Evolutionary conservation across 2,113 vertebrate species (phyloP).

Genomic region (Chrysemys picta): DNA sequence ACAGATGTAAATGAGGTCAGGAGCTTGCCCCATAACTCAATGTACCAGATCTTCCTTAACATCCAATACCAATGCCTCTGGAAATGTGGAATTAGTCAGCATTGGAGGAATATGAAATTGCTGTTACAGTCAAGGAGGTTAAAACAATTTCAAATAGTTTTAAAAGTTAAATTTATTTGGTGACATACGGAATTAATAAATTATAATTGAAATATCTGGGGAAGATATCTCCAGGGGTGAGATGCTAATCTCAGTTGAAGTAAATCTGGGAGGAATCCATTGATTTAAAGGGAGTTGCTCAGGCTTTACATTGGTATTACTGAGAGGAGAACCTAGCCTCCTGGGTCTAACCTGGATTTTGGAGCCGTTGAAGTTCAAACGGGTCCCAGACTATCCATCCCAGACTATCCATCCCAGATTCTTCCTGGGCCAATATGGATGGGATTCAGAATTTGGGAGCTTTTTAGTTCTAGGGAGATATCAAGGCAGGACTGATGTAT

Average conservation of each 20-base stretch:
- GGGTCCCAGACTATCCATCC: not conserved
- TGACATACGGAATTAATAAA: not conserved
- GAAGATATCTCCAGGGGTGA: not conserved
- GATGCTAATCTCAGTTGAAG: not conserved
- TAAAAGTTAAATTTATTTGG: not conserved
- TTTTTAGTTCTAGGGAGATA: not conserved
- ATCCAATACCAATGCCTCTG: not conserved
- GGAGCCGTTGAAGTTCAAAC: not conserved
- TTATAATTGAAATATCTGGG: not conserved
- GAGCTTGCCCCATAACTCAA: not conserved
- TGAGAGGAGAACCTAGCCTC: conserved; percentile 25
- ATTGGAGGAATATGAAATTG: not conserved
- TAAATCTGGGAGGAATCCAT: not conserved
- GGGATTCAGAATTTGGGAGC: not conserved
- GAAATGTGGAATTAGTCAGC: not conserved
- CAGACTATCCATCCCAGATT: not conserved
- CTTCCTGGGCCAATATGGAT: not conserved
- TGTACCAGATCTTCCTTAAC: not conserved
- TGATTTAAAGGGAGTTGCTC: not conserved
- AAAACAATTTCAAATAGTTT: not conserved
- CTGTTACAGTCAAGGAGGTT: not conserved
- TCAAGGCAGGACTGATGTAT: not conserved
- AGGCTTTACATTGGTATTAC: not conserved
- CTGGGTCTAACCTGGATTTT: not conserved
- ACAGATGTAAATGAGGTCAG: conserved; percentile 17